A percentile compares a stretch with the other conserved stretches of the same genome.
These are phyloP conservation scores for Mus minutoides DNA, from an alignment of 2,797 vertebrate species.

Conservation along the genomic window DNA sequence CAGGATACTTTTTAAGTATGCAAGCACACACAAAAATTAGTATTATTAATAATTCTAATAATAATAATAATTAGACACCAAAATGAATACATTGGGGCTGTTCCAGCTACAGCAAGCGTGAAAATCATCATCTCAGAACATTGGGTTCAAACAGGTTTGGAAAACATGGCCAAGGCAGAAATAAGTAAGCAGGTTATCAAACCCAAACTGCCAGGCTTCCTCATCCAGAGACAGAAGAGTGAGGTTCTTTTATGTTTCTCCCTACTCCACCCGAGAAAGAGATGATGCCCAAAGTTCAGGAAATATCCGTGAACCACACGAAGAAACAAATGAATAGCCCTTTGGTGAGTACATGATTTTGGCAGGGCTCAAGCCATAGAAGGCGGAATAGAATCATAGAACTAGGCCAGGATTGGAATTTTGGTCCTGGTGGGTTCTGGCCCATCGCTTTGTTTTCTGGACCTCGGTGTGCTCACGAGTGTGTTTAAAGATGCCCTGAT, in stretches of 20 bases:
- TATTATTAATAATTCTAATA: not conserved
- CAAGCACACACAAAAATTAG: not conserved
- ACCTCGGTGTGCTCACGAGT: not conserved
- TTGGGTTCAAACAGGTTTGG: not conserved
- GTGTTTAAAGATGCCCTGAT: not conserved
- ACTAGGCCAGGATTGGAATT: not conserved
- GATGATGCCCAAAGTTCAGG: not conserved
- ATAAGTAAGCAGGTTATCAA: not conserved
- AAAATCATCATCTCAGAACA: not conserved
- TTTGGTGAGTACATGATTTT: not conserved
- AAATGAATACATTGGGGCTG: not conserved
- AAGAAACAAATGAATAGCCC: not conserved
- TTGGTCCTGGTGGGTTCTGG: not conserved
- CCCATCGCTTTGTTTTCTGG: not conserved
- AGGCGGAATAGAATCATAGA: not conserved
- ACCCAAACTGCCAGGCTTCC: not conserved
- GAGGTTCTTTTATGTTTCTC: not conserved
- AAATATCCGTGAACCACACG: not conserved
- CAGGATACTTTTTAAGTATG: not conserved
- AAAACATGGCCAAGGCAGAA: not conserved
- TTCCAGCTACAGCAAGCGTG: not conserved
- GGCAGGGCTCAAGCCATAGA: accelerated
- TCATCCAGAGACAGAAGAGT: not conserved
- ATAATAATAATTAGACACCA: not conserved
- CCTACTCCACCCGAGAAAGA: not conserved